Conservation (phyloP, 1,140 invertebrate species). For the Ostrea denselamellosa region DNA sequence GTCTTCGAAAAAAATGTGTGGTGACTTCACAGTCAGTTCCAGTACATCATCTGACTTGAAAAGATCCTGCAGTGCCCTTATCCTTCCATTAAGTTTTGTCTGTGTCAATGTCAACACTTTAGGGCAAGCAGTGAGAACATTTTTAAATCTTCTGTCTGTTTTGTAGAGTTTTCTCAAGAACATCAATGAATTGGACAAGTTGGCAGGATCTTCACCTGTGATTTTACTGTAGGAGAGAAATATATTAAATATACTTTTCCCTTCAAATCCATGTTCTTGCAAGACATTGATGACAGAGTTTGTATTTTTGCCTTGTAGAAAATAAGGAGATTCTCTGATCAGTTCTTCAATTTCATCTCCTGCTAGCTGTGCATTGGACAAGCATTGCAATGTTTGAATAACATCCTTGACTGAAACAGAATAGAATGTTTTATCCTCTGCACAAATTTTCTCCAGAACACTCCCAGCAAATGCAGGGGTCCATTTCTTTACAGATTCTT, state of each 20-base stretch:
- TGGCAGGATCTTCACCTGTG: not conserved
- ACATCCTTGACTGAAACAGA: not conserved
- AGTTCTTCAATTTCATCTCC: not conserved
- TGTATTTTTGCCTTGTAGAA: constrained; percentile 28
- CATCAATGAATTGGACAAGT: not conserved
- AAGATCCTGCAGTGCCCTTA: constrained; percentile 54
- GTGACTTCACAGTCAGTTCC: constrained; percentile 56
- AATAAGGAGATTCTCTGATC: not conserved
- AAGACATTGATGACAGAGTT: not conserved
- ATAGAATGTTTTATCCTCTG: constrained; percentile 34
- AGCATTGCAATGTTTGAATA: not conserved
- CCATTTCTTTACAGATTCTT: constrained; percentile 11
- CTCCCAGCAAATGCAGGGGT: not conserved
- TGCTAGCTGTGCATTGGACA: not conserved
- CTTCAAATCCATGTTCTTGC: constrained; percentile 13
- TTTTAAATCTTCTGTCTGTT: constrained; percentile 25
- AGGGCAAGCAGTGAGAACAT: not conserved
- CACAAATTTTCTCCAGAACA: not conserved
- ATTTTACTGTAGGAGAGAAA: not conserved
- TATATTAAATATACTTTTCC: not conserved
- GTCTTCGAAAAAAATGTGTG: constrained; percentile 64
- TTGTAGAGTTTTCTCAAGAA: not conserved
- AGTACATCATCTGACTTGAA: constrained; percentile 60
- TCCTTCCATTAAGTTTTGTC: constrained; percentile 1
- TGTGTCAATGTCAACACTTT: not conserved